Conservation (phyloP, 2,113 vertebrate genomes). For the Neolamprologus sp. region DNA sequence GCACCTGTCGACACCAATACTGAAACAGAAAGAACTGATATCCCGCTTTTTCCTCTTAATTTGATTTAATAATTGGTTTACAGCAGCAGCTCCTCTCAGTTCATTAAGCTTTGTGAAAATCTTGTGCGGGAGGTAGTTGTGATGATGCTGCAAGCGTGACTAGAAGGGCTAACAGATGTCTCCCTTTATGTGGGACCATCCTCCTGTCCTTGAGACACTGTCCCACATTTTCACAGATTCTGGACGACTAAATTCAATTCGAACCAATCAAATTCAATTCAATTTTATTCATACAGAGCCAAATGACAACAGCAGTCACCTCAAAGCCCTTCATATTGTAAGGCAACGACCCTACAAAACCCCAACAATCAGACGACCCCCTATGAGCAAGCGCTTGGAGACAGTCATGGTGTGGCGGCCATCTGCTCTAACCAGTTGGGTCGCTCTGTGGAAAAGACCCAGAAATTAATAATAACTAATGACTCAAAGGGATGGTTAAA, state of each 20-base stretch:
- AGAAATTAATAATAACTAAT: neutral
- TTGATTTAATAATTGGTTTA: neutral
- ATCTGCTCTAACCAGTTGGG: neutral
- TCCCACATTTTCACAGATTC: neutral
- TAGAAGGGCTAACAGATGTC: neutral
- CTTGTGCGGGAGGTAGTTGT: neutral
- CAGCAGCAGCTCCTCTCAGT: neutral
- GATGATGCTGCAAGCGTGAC: neutral
- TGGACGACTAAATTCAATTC: neutral
- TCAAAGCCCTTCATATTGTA: neutral
- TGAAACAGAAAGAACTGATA: neutral
- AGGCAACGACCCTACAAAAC: neutral
- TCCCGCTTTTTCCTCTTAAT: neutral
- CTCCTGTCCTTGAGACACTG: neutral
- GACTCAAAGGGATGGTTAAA: neutral
- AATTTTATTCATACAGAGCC: neutral
- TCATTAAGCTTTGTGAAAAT: constrained; percentile 5
- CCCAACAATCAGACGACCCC: neutral
- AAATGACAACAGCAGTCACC: neutral
- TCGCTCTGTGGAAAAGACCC: neutral
- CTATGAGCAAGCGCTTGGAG: neutral
- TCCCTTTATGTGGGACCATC: neutral
- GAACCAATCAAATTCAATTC: neutral
- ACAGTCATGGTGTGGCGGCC: neutral
- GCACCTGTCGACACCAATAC: neutral